Evolutionary conservation across 2,888 invertebrate genomes (phyloP).

Genomic region (Leptura quadrifasciata): DNA sequence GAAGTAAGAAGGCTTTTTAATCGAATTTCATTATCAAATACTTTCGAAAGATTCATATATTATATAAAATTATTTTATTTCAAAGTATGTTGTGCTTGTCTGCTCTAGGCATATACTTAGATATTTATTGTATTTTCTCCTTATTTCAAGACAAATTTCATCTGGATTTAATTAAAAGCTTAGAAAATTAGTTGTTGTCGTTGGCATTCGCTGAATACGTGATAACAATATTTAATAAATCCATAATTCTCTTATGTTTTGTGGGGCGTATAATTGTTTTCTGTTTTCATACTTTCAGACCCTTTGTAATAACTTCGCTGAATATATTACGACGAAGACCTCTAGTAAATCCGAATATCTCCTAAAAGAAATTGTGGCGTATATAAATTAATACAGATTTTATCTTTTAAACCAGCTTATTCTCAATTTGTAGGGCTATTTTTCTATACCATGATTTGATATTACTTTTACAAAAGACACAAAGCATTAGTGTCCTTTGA

Average conservation of each 20-base stretch:
- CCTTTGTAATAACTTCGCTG: slow-evolving; percentile 3
- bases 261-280: background rate
- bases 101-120: background rate
- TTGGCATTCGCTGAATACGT: slow-evolving; percentile 19
- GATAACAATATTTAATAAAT: slow-evolving; percentile 37
- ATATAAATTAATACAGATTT: background rate
- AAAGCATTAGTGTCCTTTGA: no score
- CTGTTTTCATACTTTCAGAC: background rate
- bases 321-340: background rate
- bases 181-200: slow-evolving; percentile 24
- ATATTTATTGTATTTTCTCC: background rate
- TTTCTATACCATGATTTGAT: no score
- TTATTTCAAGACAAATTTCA: slow-evolving; percentile 30
- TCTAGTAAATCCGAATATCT: background rate
- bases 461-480: no score
- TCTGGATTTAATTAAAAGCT: slow-evolving; percentile 30
- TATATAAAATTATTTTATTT: background rate
- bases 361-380: background rate
- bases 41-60: background rate
- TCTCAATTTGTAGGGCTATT: no score
- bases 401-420: background rate
- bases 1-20: no score
- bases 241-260: slow-evolving; percentile 1
- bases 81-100: background rate
- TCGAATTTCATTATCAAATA: no score